These are phyloP conservation scores for Phallusia fumigata DNA, from an alignment of 23 tunicate genomes.

Conservation along the genomic window DNA sequence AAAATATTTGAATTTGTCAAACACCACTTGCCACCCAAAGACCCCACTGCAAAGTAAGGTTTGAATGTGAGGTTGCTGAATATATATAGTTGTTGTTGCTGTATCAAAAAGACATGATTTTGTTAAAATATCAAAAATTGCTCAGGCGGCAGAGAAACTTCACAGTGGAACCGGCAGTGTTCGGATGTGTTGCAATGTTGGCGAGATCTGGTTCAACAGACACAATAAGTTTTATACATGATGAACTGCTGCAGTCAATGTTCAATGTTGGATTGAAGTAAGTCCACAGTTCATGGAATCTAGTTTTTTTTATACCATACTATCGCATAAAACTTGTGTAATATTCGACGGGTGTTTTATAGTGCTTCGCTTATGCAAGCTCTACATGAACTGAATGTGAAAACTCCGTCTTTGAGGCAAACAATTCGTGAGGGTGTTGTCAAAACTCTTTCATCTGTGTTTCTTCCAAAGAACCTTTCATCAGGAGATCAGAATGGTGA, in stretches of 20 bases:
- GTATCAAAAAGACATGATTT: neutral
- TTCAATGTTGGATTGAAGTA: slow-evolving; percentile 75
- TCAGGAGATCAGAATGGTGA: slow-evolving; percentile 29
- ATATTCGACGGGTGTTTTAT: neutral
- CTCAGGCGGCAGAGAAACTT: slow-evolving; percentile 66
- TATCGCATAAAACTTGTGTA: neutral
- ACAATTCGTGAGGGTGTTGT: slow-evolving; percentile 69
- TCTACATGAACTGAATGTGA: slow-evolving; percentile 63
- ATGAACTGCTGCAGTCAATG: slow-evolving; percentile 70
- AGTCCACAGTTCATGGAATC: slow-evolving; percentile 8
- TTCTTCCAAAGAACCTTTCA: slow-evolving; percentile 31
- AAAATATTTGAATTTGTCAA: slow-evolving; percentile 63
- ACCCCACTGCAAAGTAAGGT: slow-evolving; percentile 57
- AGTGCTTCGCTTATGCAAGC: slow-evolving; percentile 79
- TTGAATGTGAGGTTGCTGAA: neutral
- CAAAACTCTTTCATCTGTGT: slow-evolving; percentile 49
- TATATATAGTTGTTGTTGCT: neutral
- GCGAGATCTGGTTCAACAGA: slow-evolving; percentile 44
- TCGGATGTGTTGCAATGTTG: slow-evolving; percentile 74
- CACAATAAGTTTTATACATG: slow-evolving; percentile 39
- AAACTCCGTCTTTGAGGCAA: slow-evolving; percentile 34
- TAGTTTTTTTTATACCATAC: neutral
- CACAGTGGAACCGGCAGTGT: slow-evolving; percentile 75
- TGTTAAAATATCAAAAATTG: too few species aligned
- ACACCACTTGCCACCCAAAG: slow-evolving; percentile 63